A percentile compares a stretch with the other conserved stretches of the same genome.
phyloP scores from a whole-genome alignment of 1,140 invertebrate genomes.

The Leptopilina clavipes region DNA sequence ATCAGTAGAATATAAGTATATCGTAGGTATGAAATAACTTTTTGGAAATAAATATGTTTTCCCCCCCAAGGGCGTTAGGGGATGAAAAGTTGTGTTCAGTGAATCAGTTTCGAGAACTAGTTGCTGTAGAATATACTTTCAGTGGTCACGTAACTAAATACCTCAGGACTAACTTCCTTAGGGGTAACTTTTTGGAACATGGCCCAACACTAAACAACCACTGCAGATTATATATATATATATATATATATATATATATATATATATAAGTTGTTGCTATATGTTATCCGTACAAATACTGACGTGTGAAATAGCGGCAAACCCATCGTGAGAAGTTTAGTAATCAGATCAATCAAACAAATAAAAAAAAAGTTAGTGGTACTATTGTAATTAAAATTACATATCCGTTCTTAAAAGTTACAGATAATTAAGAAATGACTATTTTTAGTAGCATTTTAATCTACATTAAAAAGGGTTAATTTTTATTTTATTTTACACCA shows the following conservation, averaged over 20 bases:
- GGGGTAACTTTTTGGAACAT: constrained; percentile 19
- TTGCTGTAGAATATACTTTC: constrained; percentile 18
- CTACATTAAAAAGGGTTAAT: too few species aligned
- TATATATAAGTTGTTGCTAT: constrained; percentile 11
- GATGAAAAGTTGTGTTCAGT: not conserved
- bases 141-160: constrained; percentile 16
- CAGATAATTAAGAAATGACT: too few species aligned
- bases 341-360: not conserved
- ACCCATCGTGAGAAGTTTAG: not conserved
- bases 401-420: too few species aligned
- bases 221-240: too few species aligned
- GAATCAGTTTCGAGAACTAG: constrained; percentile 17
- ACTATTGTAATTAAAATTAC: too few species aligned
- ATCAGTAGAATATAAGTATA: too few species aligned
- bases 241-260: too few species aligned
- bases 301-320: not conserved
- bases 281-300: not conserved
- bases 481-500: too few species aligned
- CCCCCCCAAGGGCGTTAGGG: not conserved
- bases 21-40: not conserved
- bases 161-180: not conserved
- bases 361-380: not conserved
- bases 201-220: not conserved
- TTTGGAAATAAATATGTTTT: not conserved
- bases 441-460: too few species aligned